Conservation (phyloP, 2,797 vertebrate genomes). For the Chelon labrosus region DNA sequence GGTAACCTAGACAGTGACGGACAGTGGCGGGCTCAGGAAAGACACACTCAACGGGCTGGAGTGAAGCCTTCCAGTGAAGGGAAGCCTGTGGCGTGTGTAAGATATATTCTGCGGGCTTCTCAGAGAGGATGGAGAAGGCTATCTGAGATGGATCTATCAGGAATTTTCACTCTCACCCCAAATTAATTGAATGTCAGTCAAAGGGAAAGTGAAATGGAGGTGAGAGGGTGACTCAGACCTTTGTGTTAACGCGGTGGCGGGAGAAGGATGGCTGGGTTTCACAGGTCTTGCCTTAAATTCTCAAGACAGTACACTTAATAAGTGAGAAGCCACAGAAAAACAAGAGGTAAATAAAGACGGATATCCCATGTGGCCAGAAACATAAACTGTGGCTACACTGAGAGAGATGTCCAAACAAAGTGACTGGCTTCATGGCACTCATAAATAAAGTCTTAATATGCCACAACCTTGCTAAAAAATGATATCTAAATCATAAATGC, state of each 20-base stretch:
- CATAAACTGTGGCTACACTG: constrained; percentile 11
- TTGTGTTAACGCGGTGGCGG: constrained; percentile 52
- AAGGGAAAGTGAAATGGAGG: constrained; percentile 73
- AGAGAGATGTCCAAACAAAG: constrained; percentile 29
- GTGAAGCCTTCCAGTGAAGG: constrained; percentile 72
- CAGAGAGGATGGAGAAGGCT: constrained; percentile 64
- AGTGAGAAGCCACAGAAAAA: constrained; percentile 41
- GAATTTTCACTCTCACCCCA: constrained; percentile 69
- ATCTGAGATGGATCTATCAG: constrained; percentile 72
- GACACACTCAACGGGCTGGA: constrained; percentile 76
- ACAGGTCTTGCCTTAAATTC: constrained; percentile 47
- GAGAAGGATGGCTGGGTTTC: constrained; percentile 34
- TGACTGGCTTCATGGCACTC: constrained; percentile 5
- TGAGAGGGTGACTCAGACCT: constrained; percentile 66
- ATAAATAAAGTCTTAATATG: neutral
- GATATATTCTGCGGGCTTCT: constrained; percentile 71
- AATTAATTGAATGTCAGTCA: constrained; percentile 84
- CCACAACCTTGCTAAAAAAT: no score
- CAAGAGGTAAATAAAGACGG: constrained; percentile 48
- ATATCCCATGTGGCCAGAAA: constrained; percentile 33
- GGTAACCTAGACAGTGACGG: constrained; percentile 69
- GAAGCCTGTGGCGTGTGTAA: constrained; percentile 63
- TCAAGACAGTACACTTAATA: constrained; percentile 56
- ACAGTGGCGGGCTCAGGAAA: constrained; percentile 57
- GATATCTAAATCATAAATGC: no score